Conservation (phyloP, 2,888 invertebrate species). For the Heliconius erato region DNA sequence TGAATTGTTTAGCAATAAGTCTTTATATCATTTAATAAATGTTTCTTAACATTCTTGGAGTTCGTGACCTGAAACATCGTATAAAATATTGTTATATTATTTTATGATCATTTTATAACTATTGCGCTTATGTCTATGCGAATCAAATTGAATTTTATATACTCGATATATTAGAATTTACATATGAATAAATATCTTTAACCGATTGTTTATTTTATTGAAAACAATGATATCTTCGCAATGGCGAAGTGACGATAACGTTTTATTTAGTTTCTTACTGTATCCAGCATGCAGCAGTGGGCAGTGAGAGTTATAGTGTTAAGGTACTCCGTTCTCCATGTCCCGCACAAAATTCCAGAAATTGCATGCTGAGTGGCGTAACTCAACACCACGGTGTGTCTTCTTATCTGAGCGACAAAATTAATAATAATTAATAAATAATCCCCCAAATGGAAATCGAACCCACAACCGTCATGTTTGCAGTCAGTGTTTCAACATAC, state of each 20-base stretch:
- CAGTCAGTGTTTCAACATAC: too few species aligned
- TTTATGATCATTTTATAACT: not conserved
- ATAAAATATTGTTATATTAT: not conserved
- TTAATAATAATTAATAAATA: not conserved
- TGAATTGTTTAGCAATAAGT: not conserved
- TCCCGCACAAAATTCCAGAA: not conserved
- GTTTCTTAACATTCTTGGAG: not conserved
- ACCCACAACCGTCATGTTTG: not conserved
- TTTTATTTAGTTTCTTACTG: not conserved
- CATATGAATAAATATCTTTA: too few species aligned
- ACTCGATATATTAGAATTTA: not conserved
- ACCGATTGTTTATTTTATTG: too few species aligned
- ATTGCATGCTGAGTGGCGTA: not conserved
- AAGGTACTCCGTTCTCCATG: not conserved
- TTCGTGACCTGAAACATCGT: not conserved
- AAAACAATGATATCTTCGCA: too few species aligned
- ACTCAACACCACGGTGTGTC: not conserved
- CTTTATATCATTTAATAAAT: not conserved
- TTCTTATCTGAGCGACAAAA: not conserved
- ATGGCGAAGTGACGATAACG: too few species aligned
- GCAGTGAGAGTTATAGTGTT: not conserved
- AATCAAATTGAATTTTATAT: not conserved
- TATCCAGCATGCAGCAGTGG: not conserved
- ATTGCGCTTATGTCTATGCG: not conserved
- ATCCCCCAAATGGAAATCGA: not conserved